Base-by-base conservation (phyloP, 2,888 invertebrate species). In the Ganaspis brasiliensis region DNA sequence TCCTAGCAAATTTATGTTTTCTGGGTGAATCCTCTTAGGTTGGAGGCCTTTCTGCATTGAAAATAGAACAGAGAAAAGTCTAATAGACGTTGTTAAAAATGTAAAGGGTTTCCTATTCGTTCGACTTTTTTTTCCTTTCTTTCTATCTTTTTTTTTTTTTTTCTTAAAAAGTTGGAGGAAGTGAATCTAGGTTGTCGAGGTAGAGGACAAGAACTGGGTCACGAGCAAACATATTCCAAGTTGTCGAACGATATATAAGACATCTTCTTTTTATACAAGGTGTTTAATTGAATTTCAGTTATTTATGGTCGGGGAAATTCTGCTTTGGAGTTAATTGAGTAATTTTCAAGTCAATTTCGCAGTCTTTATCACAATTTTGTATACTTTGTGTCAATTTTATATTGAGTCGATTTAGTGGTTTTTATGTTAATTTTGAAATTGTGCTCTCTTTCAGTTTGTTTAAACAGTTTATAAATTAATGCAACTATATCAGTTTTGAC, bases 181-280 rank as follows among this genome's bases (percentile, higher is more conserved):
- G 83, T 83, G 81, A 88, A 89, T 89, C 88, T 88, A 88, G 89
- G 88, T 87, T 89, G 85, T 81, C 79, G 86, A 84, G 86, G 83
- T 83, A 81, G 84, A 83, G 83, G 86, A 82, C 82, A 82, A 85
- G 82, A 88, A 89, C 85, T 89, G 86, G 89, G 89, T 89, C 89
- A 89, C 84, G 85, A 85, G 87, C 77, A 71, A 77, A 75, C 45
- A 67, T 45, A 67, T 67, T 67, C 45, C 67, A 67, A 73, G 73
- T 76, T 73, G 76, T 81, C 76, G 74, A 79, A 81, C 71, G 77
- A 81, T 80, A 79, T 74, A 79, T 75, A 77, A 19, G 61, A 40
- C n/a, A 67, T 21, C 40, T 67, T 49, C 16, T 37, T 40, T 21
- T 67, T 67, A 14, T 19, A 67, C 37, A 67, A 67, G 63, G 40